These are phyloP conservation scores for Myrmophylax atrothorax DNA, from an alignment of 2,113 vertebrate species.

Conservation along the genomic window DNA sequence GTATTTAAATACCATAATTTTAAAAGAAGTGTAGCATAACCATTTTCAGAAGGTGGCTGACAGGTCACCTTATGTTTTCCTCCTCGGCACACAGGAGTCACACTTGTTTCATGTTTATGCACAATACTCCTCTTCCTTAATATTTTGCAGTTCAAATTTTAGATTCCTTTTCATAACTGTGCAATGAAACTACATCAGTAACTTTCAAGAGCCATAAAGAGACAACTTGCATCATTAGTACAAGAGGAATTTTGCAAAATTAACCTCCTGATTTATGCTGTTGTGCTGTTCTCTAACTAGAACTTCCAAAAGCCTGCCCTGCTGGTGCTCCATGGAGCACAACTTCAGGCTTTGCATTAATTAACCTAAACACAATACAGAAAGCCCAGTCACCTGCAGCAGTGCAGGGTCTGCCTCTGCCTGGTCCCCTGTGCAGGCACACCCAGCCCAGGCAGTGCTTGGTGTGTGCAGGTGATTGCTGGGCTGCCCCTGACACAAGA, in stretches of 20 bases:
- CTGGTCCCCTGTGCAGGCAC: not conserved
- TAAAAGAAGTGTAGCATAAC: not conserved
- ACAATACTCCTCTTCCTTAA: not conserved
- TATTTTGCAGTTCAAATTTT: not conserved
- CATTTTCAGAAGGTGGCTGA: not conserved
- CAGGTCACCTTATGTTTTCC: not conserved
- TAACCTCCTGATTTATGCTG: not conserved
- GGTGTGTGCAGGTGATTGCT: not conserved
- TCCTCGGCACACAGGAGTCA: not conserved
- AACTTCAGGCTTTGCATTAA: not conserved
- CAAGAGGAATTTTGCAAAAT: not conserved
- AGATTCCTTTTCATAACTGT: not conserved
- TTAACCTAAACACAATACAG: not conserved
- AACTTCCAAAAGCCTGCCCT: not conserved
- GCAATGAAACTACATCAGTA: not conserved
- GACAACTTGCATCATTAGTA: not conserved
- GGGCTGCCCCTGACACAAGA: accelerated
- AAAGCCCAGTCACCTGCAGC: not conserved
- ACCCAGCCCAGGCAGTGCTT: not conserved
- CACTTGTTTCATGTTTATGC: not conserved
- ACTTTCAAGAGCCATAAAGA: not conserved
- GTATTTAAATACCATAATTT: not conserved
- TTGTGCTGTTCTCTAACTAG: not conserved
- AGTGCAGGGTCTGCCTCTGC: not conserved
- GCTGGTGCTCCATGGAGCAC: not conserved